A percentile compares a stretch with the other conserved stretches of the same genome.
Evolutionary conservation across 2,888 invertebrate species (phyloP).

Genomic region (Nymphalis polychloros): DNA sequence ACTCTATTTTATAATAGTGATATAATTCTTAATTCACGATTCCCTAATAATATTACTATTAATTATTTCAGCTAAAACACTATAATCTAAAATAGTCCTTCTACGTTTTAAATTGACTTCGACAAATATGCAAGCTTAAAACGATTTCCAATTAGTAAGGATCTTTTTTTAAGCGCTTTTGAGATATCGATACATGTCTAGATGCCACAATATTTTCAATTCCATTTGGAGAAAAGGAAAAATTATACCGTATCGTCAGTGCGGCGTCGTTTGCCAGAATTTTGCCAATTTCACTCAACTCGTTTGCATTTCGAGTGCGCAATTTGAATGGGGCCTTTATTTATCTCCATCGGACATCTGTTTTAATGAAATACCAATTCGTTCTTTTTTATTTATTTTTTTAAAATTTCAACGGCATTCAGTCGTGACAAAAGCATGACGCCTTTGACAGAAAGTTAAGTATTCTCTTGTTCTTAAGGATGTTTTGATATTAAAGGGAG

Average conservation of each 20-base stretch:
- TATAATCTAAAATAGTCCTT: not conserved
- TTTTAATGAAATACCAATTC: slow-evolving; percentile 57
- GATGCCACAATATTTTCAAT: slow-evolving; percentile 17
- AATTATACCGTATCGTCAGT: slow-evolving; percentile 23
- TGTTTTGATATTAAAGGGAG: slow-evolving; percentile 1
- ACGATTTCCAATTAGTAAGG: slow-evolving; percentile 1
- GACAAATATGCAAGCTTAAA: slow-evolving; percentile 1
- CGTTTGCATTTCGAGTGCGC: slow-evolving; percentile 68
- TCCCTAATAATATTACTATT: too few species aligned
- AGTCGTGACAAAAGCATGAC: slow-evolving; percentile 59
- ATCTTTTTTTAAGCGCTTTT: not conserved
- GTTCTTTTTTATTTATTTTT: slow-evolving; percentile 48
- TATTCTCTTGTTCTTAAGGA: slow-evolving; percentile 12
- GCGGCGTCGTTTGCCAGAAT: slow-evolving; percentile 49
- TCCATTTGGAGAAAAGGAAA: slow-evolving; percentile 17
- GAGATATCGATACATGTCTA: slow-evolving; percentile 7
- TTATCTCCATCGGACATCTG: slow-evolving; percentile 57
- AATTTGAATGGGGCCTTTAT: slow-evolving; percentile 55
- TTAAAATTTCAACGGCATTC: slow-evolving; percentile 56
- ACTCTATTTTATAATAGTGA: too few species aligned
- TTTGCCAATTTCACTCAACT: slow-evolving; percentile 59
- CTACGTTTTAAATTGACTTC: too few species aligned
- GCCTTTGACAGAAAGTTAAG: slow-evolving; percentile 56
- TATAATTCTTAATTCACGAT: too few species aligned
- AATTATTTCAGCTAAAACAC: too few species aligned